Evolutionary conservation across 2,888 invertebrate genomes (phyloP).

Genomic region (Plusia festucae): DNA sequence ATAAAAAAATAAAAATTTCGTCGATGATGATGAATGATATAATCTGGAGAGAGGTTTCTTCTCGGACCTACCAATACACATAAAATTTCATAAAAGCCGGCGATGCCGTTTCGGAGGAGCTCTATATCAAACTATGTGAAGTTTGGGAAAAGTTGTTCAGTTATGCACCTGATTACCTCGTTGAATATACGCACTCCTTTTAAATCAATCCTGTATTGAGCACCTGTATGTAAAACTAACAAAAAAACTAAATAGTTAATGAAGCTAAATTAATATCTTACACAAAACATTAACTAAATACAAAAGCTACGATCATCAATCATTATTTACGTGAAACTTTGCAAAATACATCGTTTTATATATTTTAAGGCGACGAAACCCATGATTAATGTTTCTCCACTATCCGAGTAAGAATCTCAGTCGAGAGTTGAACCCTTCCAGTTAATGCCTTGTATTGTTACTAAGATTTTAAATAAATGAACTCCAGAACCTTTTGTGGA

Average conservation of each 20-base stretch:
- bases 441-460: constrained; percentile 65
- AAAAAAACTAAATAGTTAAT: background rate
- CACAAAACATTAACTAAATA: constrained; percentile 13
- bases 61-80: too few species aligned
- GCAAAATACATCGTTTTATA: constrained; percentile 56
- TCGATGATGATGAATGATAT: too few species aligned
- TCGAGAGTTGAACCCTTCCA: constrained; percentile 56
- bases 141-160: too few species aligned
- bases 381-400: constrained; percentile 64
- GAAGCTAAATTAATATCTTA: background rate
- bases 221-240: too few species aligned
- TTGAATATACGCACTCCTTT: too few species aligned
- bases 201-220: too few species aligned
- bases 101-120: too few species aligned
- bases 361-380: constrained; percentile 55
- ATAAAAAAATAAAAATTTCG: too few species aligned
- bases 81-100: too few species aligned
- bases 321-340: constrained; percentile 48
- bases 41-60: too few species aligned
- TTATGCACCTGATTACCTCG: too few species aligned
- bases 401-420: constrained; percentile 54
- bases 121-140: too few species aligned
- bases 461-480: constrained; percentile 77
- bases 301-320: constrained; percentile 36
- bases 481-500: constrained; percentile 64